Evolutionary conservation across 2,797 vertebrate species (phyloP), one percentile per base, ranked within the genome.

Genomic region (Mastacembelus armatus): DNA sequence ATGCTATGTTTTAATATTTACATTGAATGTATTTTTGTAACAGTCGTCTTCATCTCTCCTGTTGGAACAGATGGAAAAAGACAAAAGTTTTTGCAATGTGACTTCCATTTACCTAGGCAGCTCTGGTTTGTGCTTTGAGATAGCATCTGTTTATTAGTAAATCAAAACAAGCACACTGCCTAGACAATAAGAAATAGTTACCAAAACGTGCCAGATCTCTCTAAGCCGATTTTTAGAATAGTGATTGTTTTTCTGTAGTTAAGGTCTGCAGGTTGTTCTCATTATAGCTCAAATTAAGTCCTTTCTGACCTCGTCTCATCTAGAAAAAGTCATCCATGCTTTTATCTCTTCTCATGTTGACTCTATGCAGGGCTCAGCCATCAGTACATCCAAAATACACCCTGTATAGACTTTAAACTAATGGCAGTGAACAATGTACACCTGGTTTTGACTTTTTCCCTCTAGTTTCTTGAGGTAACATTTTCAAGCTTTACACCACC

Each of bases 271-370:
- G 2, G 78, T 24, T 62, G 33, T 68, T 69, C 60, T 16, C 38
- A 84, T 85, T 77, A 64, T 32, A 51, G 52, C 29, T 72, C n/a
- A 52, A 36, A 74, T 66, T 40, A 65, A 77, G 61, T 76, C 32
- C 63, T 68, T 40, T 65, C 32, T 79, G 68, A 80, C 66, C 78
- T 85, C 82, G 45, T 54, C 16, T 50, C 52, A 51, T 77, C 49
- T 64, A 47, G 42, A 59, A 77, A 69, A 76, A 71, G 44, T 58
- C 40, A 48, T 33, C 33, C 16, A 18, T 0, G 24, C 30, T 47
- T 66, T 60, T 51, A 52, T 67, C 59, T 77, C 42, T 45, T 40
- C 36, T 56, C 1, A 3, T 66, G 43, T 52, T 48, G 52, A 52
- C 70, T 50, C 78, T 38, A 52, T 73, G 40, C 22, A 54, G 33